Percentiles rank a stretch among this genome's conserved stretches.
These are phyloP conservation scores for Himalopsyche phryganea DNA, from an alignment of 1,140 invertebrate species.

Conservation along the genomic window DNA sequence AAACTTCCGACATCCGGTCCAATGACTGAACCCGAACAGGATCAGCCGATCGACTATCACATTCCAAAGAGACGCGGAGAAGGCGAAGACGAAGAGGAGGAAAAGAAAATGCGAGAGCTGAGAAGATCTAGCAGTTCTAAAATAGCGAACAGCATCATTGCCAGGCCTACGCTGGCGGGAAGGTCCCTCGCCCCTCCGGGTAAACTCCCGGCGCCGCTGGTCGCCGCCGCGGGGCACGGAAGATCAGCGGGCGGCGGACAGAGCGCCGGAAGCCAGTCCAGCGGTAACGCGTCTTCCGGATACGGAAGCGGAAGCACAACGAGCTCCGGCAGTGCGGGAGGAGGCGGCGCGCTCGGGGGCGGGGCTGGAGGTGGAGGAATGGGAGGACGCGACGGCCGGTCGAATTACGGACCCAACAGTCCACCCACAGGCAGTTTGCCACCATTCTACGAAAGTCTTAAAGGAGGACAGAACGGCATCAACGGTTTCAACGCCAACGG, in stretches of 20 bases:
- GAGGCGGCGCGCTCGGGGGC: constrained; percentile 57
- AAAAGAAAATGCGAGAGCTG: constrained; percentile 56
- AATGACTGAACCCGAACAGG: constrained; percentile 62
- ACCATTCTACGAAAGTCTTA: constrained; percentile 80
- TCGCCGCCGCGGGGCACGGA: constrained; percentile 73
- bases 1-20: constrained; percentile 49
- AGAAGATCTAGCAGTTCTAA: constrained; percentile 57
- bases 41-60: constrained; percentile 84
- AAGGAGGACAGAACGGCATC: constrained; percentile 64
- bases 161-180: constrained; percentile 45
- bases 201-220: constrained; percentile 57
- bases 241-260: constrained; percentile 56
- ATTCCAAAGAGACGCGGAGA: constrained; percentile 74
- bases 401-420: constrained; percentile 78
- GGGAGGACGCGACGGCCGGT: constrained; percentile 70
- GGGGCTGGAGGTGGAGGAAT: constrained; percentile 68
- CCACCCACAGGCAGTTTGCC: constrained; percentile 78
- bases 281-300: constrained; percentile 52
- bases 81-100: constrained; percentile 60
- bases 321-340: constrained; percentile 57
- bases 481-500: constrained; percentile 54
- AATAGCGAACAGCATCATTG: constrained; percentile 54
- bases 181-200: constrained; percentile 50
- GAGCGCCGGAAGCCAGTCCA: constrained; percentile 51
- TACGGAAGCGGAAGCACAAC: constrained; percentile 51